Evolutionary conservation across 2,888 invertebrate genomes (phyloP).

Genomic region (Alsophila aescularia): DNA sequence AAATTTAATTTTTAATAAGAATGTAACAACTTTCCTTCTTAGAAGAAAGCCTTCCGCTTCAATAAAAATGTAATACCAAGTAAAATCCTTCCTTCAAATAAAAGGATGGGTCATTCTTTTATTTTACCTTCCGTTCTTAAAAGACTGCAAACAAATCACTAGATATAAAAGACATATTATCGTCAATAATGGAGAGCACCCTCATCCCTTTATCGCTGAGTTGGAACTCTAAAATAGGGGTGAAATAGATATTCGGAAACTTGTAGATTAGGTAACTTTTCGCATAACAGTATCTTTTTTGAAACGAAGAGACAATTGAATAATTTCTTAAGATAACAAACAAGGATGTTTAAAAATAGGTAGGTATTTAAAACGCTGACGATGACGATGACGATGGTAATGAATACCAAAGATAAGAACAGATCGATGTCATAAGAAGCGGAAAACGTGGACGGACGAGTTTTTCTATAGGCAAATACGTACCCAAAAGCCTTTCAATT

Average conservation of each 20-base stretch:
- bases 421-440: too few relatives aligned
- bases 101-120: conserved; percentile 9
- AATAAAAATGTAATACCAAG: background rate
- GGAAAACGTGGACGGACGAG: too few relatives aligned
- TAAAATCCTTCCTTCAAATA: conserved; percentile 10
- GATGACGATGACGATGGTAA: too few relatives aligned
- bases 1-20: background rate
- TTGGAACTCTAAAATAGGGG: background rate
- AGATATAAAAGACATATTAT: conserved; percentile 27
- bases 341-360: too few relatives aligned
- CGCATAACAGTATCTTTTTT: too few relatives aligned
- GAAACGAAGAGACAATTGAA: too few relatives aligned
- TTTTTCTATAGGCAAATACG: too few relatives aligned
- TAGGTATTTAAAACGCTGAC: too few relatives aligned
- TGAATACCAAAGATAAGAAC: too few relatives aligned
- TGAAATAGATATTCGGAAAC: background rate
- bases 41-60: background rate
- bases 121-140: conserved; percentile 8
- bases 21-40: background rate
- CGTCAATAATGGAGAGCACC: conserved; percentile 20
- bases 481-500: too few relatives aligned
- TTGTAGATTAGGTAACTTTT: background rate
- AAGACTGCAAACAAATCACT: conserved; percentile 28
- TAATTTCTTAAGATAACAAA: too few relatives aligned
- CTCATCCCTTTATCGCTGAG: conserved; percentile 22